A percentile compares a stretch with the other conserved stretches of the same genome.
phyloP scores from a whole-genome alignment of 2,113 vertebrate genomes.

The Trematocara marginatum region DNA sequence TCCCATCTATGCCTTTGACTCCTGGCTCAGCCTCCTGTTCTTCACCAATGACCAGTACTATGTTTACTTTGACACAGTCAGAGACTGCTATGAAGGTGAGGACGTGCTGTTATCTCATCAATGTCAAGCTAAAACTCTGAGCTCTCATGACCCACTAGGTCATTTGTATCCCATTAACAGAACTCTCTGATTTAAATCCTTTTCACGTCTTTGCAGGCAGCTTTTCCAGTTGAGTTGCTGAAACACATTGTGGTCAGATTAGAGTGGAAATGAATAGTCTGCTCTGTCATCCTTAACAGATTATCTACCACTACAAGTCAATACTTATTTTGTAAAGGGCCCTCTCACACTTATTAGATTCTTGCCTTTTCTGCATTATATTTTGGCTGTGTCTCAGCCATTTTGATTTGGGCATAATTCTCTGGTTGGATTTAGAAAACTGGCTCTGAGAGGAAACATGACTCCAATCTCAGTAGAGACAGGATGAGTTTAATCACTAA shows the following conservation, averaged over 20 bases:
- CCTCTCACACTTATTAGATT: neutral
- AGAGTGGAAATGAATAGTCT: neutral
- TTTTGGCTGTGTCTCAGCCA: neutral
- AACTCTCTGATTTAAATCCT: neutral
- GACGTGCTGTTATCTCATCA: fast-evolving
- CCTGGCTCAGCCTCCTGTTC: constrained; percentile 98
- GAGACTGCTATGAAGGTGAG: constrained; percentile 98
- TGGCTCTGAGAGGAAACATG: neutral
- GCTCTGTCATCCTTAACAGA: neutral
- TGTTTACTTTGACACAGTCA: constrained; percentile 95
- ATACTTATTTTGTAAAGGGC: neutral
- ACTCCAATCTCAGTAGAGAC: neutral
- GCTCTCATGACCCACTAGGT: neutral
- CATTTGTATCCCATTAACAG: neutral
- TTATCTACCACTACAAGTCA: neutral
- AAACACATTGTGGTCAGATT: neutral
- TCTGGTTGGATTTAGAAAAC: neutral
- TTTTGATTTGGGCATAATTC: neutral
- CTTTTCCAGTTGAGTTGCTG: neutral
- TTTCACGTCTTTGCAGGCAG: neutral
- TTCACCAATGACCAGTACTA: constrained; percentile 99
- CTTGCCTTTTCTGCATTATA: neutral
- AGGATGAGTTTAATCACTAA: neutral
- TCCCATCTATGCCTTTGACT: constrained; percentile 97
- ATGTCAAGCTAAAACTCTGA: neutral